Base-by-base conservation (phyloP, 64 coral and sea anemone genomes). In the Astreopora myriophthalma region DNA sequence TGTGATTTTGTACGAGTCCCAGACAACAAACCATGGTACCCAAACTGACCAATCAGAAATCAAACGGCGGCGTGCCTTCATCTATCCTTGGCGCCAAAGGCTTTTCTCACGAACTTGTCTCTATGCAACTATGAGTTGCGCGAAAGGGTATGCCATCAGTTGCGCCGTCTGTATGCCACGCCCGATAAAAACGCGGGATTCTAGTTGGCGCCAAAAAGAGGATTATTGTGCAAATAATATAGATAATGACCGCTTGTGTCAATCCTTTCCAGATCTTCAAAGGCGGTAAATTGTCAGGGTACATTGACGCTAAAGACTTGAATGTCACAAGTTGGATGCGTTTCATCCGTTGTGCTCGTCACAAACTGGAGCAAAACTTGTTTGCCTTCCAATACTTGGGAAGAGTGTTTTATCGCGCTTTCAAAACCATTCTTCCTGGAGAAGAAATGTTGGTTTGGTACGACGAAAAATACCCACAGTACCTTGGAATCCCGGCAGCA, bases 391-490 rank as follows among this genome's bases (percentile, higher is more conserved):
- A 92, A 57, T 92, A 92, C 81, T 66, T 85, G 26, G 67, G 77
- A 25, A 92, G 48, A 73, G 72, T 92, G 19, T 92, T 75, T 26
- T 92, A 92, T 48, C 90, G 90, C 14, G 34, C 90, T n/a, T 64
- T 85, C 17, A 92, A 77, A 29, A 51, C 42, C 24, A 92, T 92
- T 33, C 66, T 57, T 29, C 79, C 82, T 74, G 90, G 90, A 29
- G 31, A 92, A 25, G 90, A 92, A 86, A 74, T 92, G 69, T 42
- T 92, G 38, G 90, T 92, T 14, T 92, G 90, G 90, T 92, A 92
- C 35, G 90, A 92, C 52, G 42, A 86, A 22, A 86, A 63, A 48
- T 92, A 91, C 13, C 75, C 76, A 35, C 73, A 91, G 29, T 91
- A 81, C 68, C 38, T 91, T 36, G 89, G 89, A 12, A 68, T 91